A percentile compares a stretch with the other conserved stretches of the same genome.
phyloP scores from a whole-genome alignment of 2,888 invertebrate species.

The Latrodectus hesperus region DNA sequence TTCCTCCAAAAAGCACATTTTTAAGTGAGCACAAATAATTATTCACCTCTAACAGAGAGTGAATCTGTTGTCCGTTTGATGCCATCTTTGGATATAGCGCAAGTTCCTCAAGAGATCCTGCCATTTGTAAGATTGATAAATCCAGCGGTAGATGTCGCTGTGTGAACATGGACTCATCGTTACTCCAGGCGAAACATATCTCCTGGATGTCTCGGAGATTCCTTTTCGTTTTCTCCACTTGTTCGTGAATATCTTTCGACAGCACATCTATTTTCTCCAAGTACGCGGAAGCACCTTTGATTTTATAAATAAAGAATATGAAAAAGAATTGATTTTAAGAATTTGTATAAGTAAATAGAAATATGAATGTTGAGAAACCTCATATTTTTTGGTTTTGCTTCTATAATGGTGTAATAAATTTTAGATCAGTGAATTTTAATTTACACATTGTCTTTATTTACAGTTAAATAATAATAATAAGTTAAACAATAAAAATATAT shows the following conservation, averaged over 20 bases:
- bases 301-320: neutral
- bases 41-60: conserved; percentile 79
- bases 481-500: no score
- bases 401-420: no score
- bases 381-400: no score
- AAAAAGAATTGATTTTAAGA: neutral
- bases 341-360: no score
- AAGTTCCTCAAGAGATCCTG: conserved; percentile 30
- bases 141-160: conserved; percentile 25
- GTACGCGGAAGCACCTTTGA: conserved; percentile 85
- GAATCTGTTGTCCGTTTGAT: conserved; percentile 84
- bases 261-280: conserved; percentile 85
- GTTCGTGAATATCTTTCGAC: conserved; percentile 86
- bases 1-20: neutral
- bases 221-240: conserved; percentile 87
- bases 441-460: no score
- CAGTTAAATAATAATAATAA: no score
- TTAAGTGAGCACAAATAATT: neutral
- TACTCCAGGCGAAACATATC: conserved; percentile 88
- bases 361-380: no score
- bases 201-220: conserved; percentile 87
- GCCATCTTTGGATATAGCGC: conserved; percentile 87
- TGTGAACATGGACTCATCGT: conserved; percentile 72
- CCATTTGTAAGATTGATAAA: conserved; percentile 13
- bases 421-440: no score